Conservation (phyloP, 2,797 vertebrate species). For the Potorous gilbertii region DNA sequence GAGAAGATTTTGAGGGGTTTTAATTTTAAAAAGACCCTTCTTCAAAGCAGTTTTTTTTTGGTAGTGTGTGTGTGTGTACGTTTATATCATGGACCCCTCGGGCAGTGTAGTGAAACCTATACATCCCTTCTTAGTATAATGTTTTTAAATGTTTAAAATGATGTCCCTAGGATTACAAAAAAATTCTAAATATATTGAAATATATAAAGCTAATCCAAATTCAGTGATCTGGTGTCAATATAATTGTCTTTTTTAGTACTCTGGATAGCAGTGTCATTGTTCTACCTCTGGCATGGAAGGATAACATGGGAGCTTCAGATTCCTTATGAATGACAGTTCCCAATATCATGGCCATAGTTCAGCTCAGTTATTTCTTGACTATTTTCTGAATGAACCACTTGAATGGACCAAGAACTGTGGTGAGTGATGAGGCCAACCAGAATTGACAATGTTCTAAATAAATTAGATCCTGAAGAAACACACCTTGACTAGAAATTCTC, state of each 20-base stretch:
- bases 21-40: background rate
- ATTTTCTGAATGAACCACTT: background rate
- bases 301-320: background rate
- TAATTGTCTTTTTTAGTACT: background rate
- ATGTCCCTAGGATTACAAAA: background rate
- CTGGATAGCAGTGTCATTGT: background rate
- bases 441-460: conserved; percentile 1
- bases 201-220: background rate
- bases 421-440: background rate
- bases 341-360: background rate
- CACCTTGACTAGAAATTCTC: rapidly evolving
- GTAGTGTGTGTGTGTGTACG: background rate
- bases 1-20: background rate
- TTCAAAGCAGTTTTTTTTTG: background rate
- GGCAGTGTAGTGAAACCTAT: background rate
- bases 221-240: background rate
- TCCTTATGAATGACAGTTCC: background rate
- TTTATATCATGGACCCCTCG: background rate
- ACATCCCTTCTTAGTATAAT: background rate
- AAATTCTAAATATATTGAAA: background rate
- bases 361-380: background rate
- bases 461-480: conserved; percentile 17
- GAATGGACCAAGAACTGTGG: background rate
- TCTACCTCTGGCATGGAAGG: background rate
- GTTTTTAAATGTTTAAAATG: background rate